These are phyloP conservation scores for Ceryle rudis DNA, from an alignment of 2,797 vertebrate species.

Conservation along the genomic window DNA sequence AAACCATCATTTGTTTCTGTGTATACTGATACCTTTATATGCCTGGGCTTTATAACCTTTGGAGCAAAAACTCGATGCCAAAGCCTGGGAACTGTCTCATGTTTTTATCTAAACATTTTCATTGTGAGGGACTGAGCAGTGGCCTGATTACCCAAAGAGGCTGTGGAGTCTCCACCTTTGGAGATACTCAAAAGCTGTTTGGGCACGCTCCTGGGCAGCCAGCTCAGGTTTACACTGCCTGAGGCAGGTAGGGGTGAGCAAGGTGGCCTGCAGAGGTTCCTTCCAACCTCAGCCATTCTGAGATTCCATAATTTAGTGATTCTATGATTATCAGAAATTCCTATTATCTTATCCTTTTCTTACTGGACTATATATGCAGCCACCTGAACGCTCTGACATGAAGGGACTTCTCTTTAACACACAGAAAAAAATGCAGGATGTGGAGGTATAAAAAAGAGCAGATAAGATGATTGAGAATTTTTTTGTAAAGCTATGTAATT, in stretches of 20 bases:
- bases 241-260: background rate
- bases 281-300: background rate
- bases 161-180: background rate
- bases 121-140: background rate
- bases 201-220: accelerated
- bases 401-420: background rate
- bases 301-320: background rate
- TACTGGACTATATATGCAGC: background rate
- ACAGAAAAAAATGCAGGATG: background rate
- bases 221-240: background rate
- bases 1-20: accelerated
- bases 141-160: background rate
- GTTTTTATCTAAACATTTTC: background rate
- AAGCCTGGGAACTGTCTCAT: background rate
- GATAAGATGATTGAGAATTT: background rate
- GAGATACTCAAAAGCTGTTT: background rate
- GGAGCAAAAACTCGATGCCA: background rate
- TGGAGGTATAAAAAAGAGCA: background rate
- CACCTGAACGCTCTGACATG: background rate
- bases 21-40: accelerated
- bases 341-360: background rate
- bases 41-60: background rate
- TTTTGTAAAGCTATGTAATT: background rate
- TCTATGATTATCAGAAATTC: background rate
- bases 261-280: background rate